Percentiles rank a stretch among this genome's conserved stretches.
Evolutionary conservation across 53 echinoderm and acorn worm genomes (phyloP).

Genomic region (Astropecten irregularis): DNA sequence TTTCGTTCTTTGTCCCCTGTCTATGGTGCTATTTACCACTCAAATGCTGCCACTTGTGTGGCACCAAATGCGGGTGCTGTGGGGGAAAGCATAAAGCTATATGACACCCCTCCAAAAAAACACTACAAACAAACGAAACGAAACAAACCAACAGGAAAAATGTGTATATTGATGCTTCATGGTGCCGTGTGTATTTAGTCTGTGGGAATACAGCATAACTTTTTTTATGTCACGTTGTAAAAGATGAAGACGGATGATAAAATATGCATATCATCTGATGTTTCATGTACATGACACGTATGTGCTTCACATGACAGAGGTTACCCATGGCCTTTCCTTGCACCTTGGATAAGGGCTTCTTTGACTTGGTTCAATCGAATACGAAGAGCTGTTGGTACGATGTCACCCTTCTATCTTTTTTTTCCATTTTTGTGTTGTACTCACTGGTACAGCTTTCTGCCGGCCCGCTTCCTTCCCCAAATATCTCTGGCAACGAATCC

Average conservation of each 20-base stretch:
- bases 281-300: too few relatives aligned
- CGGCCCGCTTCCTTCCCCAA: too few relatives aligned
- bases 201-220: conserved; percentile 27
- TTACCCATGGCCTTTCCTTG: conserved; percentile 23
- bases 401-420: too few relatives aligned
- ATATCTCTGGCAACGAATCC: too few relatives aligned
- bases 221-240: conserved; percentile 2
- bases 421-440: too few relatives aligned
- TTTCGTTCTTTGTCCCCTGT: conserved; percentile 94
- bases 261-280: not conserved
- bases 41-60: conserved; percentile 90
- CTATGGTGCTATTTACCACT: conserved; percentile 98
- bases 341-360: not conserved
- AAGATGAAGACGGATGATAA: not conserved
- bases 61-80: conserved; percentile 95
- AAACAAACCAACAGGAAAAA: too few relatives aligned
- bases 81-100: conserved; percentile 93
- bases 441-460: too few relatives aligned
- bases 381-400: too few relatives aligned
- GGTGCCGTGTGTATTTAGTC: conserved; percentile 59
- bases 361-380: too few relatives aligned
- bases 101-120: conserved; percentile 60
- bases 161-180: conserved; percentile 54
- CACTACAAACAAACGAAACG: too few relatives aligned
- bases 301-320: not conserved